Percentiles rank a stretch among this genome's conserved stretches.
Evolutionary conservation across 2,888 invertebrate genomes (phyloP).

Genomic region (Colostygia pectinataria): DNA sequence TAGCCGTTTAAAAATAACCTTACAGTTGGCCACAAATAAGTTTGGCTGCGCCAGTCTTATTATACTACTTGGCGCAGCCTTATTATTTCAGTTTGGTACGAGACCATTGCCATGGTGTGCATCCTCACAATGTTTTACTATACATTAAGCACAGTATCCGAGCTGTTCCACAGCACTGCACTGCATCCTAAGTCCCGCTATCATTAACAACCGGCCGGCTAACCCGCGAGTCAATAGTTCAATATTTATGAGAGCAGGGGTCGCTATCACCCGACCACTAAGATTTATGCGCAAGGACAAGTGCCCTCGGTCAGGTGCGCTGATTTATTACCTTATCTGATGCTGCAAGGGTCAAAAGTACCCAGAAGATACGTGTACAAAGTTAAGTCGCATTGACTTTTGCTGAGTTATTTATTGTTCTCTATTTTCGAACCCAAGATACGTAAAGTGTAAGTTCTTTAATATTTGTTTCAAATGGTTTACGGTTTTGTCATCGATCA

Average conservation of each 20-base stretch:
- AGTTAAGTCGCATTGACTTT: constrained; percentile 26
- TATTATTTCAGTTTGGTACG: too few relatives aligned
- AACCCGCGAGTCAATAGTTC: constrained; percentile 66
- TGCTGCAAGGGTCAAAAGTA: constrained; percentile 31
- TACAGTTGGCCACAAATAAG: too few relatives aligned
- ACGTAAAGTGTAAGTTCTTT: too few relatives aligned
- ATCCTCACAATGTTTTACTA: too few relatives aligned
- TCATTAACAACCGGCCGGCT: constrained; percentile 27
- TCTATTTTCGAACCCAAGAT: constrained; percentile 5
- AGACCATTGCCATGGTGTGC: too few relatives aligned
- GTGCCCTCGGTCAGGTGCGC: constrained; percentile 44
- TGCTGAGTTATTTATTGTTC: constrained; percentile 23
- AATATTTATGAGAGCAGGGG: constrained; percentile 63
- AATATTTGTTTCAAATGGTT: background rate
- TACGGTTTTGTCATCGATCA: too few relatives aligned
- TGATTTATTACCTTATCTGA: constrained; percentile 38
- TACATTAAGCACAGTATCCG: too few relatives aligned
- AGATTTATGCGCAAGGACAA: constrained; percentile 71
- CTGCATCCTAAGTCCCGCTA: constrained; percentile 24
- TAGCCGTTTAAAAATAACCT: too few relatives aligned
- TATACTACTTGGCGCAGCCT: too few relatives aligned
- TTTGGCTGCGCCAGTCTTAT: background rate
- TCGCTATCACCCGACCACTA: constrained; percentile 41
- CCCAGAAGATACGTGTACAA: constrained; percentile 24
- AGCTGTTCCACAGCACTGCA: background rate